Conservation (phyloP, 2,113 vertebrate genomes). For the Atrichornis clamosus region DNA sequence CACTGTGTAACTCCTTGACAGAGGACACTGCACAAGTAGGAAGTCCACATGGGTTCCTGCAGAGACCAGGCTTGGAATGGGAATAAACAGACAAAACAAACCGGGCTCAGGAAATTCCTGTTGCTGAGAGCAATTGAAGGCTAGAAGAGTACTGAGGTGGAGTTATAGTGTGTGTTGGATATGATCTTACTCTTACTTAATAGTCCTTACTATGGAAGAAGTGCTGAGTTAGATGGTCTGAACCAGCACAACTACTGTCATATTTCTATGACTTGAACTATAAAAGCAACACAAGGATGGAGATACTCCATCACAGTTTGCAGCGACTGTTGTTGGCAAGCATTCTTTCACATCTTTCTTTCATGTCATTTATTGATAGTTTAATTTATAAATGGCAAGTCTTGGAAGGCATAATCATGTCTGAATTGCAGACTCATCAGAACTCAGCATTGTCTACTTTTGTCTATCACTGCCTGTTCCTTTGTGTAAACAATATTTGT, state of each 20-base stretch:
- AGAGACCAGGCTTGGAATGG: neutral
- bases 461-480: neutral
- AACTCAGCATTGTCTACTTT: neutral
- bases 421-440: neutral
- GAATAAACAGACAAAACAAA: neutral
- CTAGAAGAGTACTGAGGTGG: neutral
- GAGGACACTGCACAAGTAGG: neutral
- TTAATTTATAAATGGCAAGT: neutral
- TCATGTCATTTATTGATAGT: neutral
- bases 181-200: neutral
- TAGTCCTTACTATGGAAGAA: neutral
- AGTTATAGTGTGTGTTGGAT: neutral
- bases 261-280: neutral
- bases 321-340: neutral
- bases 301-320: neutral
- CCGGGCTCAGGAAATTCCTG: neutral
- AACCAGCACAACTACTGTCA: neutral
- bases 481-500: neutral
- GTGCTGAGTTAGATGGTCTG: neutral
- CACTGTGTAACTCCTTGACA: neutral
- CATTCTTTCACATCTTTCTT: neutral
- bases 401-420: neutral
- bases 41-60: fast-evolving
- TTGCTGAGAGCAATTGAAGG: neutral
- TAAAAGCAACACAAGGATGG: neutral